Conservation (phyloP, 64 coral and sea anemone species). For the Montipora efflorescens region DNA sequence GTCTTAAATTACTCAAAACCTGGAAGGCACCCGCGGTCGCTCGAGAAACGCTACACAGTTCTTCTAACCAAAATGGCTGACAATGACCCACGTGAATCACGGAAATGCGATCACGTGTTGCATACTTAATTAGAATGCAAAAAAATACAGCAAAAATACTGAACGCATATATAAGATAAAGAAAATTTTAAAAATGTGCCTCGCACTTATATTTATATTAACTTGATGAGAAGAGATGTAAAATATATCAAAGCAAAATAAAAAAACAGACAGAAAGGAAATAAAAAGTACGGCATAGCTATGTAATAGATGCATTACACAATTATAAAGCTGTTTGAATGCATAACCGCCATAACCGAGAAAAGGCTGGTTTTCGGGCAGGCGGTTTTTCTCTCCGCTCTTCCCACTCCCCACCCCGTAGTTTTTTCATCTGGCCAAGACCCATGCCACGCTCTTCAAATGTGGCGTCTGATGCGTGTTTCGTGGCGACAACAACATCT, state of each 20-base stretch:
- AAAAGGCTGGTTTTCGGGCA: no score
- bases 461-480: no score
- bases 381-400: no score
- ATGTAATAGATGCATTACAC: neutral
- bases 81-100: neutral
- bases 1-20: neutral
- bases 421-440: no score
- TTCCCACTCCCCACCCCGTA: no score
- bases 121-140: neutral
- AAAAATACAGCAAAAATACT: neutral
- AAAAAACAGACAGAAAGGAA: constrained; percentile 2
- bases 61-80: neutral
- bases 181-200: neutral
- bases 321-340: neutral
- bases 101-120: neutral
- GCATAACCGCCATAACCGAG: no score
- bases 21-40: neutral
- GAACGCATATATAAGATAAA: neutral
- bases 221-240: neutral
- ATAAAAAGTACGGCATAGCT: neutral
- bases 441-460: no score
- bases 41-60: neutral
- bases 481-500: no score
- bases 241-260: neutral
- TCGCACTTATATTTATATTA: neutral